Percentiles rank a stretch among this genome's conserved stretches.
These are phyloP conservation scores for Conger conger DNA, from an alignment of 2,113 vertebrate genomes.

Conservation along the genomic window DNA sequence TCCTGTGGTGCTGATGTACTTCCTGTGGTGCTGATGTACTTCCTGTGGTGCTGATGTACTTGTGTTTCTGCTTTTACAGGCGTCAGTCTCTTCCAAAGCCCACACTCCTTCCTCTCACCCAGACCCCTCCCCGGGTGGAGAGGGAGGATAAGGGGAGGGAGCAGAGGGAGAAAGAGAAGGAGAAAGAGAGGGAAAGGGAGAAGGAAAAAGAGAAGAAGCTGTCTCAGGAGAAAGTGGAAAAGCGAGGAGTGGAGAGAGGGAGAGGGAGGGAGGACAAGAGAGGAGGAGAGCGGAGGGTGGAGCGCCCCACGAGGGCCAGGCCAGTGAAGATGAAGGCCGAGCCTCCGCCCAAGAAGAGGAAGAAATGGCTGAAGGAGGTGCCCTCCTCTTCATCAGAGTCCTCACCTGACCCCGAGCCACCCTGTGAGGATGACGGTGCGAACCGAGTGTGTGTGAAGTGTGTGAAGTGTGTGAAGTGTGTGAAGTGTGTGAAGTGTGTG, in stretches of 20 bases:
- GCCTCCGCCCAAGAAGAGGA: slow-evolving; percentile 89
- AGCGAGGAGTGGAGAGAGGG: slow-evolving; percentile 19
- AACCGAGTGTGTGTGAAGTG: background rate
- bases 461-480: background rate
- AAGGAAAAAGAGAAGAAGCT: slow-evolving; percentile 15
- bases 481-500: background rate
- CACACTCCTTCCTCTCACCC: slow-evolving; percentile 33
- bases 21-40: too few relatives aligned
- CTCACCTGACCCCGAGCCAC: slow-evolving; percentile 75
- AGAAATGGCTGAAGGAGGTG: slow-evolving; percentile 87
- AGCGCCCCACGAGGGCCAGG: slow-evolving; percentile 68
- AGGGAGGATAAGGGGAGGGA: slow-evolving; percentile 29
- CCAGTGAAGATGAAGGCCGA: slow-evolving; percentile 80
- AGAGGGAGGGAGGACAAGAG: slow-evolving; percentile 48
- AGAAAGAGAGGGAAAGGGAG: slow-evolving; percentile 16
- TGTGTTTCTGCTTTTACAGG: slow-evolving; percentile 20
- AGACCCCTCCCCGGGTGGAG: slow-evolving; percentile 44
- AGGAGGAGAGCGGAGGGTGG: slow-evolving; percentile 56
- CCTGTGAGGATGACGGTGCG: slow-evolving; percentile 86
- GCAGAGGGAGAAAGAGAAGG: slow-evolving; percentile 18
- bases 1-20: too few relatives aligned
- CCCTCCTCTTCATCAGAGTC: slow-evolving; percentile 84
- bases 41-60: background rate
- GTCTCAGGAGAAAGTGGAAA: slow-evolving; percentile 19
- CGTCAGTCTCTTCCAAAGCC: slow-evolving; percentile 48